Conservation (phyloP, 92 coral and sea anemone genomes). For the Montipora capitata region DNA sequence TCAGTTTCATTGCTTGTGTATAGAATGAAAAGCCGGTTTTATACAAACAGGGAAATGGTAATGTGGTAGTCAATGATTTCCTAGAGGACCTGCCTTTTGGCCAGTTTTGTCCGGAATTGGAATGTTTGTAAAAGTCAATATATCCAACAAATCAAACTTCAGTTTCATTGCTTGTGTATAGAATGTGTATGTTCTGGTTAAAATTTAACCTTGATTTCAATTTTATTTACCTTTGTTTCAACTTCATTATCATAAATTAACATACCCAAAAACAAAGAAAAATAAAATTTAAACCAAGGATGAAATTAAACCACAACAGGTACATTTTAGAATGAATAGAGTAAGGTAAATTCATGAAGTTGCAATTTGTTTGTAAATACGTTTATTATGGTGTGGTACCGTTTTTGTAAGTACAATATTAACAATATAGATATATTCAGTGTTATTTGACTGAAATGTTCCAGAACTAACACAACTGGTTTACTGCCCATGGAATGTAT, state of each 20-base stretch:
- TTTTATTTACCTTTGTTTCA: not conserved
- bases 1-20: not conserved
- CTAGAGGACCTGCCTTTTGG: not conserved
- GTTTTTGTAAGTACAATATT: not conserved
- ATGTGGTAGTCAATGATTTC: not conserved
- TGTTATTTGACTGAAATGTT: not conserved
- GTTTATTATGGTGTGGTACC: not conserved
- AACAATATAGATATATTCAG: not conserved
- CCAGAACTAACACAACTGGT: not conserved
- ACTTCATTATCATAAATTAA: too few species aligned
- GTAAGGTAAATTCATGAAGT: constrained; percentile 1
- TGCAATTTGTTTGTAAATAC: not conserved
- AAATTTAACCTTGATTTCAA: not conserved
- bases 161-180: not conserved
- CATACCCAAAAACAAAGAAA: too few species aligned
- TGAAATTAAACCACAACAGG: too few species aligned
- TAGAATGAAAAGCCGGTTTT: not conserved
- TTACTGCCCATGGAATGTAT: constrained; percentile 6
- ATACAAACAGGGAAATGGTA: not conserved
- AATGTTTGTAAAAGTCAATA: not conserved
- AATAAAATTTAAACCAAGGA: too few species aligned
- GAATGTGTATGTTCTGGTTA: not conserved
- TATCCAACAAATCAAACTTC: not conserved
- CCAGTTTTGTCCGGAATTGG: not conserved
- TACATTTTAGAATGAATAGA: not conserved